These are phyloP conservation scores for Platygyra sinensis DNA, from an alignment of 64 coral and sea anemone genomes.

Conservation along the genomic window DNA sequence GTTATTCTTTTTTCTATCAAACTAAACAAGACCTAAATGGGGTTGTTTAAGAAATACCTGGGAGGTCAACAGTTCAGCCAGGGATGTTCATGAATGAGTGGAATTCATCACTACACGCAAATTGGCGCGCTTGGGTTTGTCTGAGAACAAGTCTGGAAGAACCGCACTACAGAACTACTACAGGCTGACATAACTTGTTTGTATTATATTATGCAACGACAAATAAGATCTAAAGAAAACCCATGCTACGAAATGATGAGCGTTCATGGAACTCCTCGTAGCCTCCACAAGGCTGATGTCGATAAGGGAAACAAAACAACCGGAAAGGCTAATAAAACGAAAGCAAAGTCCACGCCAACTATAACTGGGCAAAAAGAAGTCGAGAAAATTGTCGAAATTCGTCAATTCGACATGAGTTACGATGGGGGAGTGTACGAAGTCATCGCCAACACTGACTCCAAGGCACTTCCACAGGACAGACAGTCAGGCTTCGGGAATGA, in stretches of 20 bases:
- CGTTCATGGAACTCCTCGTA: background rate
- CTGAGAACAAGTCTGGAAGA: too few relatives aligned
- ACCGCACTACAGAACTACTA: too few relatives aligned
- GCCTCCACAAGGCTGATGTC: too few relatives aligned
- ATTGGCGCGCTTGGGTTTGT: too few relatives aligned
- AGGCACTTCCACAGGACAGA: background rate
- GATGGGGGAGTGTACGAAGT: background rate
- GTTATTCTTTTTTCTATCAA: too few relatives aligned
- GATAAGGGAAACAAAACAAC: background rate
- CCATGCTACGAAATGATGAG: background rate
- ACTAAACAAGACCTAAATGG: too few relatives aligned
- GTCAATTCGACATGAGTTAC: constrained; percentile 4
- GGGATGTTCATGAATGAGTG: too few relatives aligned
- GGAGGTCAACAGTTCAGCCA: too few relatives aligned
- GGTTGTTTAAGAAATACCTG: too few relatives aligned
- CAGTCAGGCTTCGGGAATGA: background rate
- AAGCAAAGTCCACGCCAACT: background rate
- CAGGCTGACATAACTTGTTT: too few relatives aligned
- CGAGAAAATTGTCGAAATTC: background rate
- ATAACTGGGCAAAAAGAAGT: background rate
- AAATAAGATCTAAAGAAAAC: background rate
- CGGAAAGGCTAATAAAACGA: background rate
- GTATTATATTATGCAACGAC: background rate
- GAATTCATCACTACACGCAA: too few relatives aligned
- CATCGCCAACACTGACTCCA: background rate